Conservation (phyloP, 2,113 vertebrate species). For the Macrotis lagotis region DNA sequence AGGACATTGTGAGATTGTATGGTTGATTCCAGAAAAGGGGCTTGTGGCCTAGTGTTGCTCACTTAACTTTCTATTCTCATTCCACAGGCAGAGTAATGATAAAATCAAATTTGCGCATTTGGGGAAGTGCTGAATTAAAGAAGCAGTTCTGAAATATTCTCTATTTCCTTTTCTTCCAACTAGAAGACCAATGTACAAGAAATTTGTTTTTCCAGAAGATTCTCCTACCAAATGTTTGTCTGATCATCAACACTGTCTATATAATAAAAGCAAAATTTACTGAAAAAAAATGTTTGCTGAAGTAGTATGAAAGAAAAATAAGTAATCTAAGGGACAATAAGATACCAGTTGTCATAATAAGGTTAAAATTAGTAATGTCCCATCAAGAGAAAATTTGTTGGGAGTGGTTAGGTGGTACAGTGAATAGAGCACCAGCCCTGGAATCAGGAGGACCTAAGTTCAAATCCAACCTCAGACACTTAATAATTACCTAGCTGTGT, state of each 20-base stretch:
- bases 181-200: conserved; percentile 3
- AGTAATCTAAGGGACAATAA: background rate
- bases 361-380: background rate
- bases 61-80: conserved; percentile 37
- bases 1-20: background rate
- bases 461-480: no score
- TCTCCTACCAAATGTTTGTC: background rate
- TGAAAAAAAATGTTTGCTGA: conserved; percentile 23
- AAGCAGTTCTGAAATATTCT: background rate
- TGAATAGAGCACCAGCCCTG: no score
- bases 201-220: background rate
- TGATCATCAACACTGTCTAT: background rate
- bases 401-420: no score
- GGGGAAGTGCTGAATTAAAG: conserved; percentile 29
- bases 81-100: conserved; percentile 21
- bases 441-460: no score
- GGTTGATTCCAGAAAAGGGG: conserved; percentile 12
- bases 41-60: background rate
- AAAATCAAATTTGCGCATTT: conserved; percentile 41
- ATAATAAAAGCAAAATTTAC: conserved; percentile 25
- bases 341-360: background rate
- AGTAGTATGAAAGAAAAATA: background rate
- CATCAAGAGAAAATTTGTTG: background rate
- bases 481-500: no score
- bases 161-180: background rate